phyloP scores from a whole-genome alignment of 2,113 vertebrate genomes.

The Mus pahari region DNA sequence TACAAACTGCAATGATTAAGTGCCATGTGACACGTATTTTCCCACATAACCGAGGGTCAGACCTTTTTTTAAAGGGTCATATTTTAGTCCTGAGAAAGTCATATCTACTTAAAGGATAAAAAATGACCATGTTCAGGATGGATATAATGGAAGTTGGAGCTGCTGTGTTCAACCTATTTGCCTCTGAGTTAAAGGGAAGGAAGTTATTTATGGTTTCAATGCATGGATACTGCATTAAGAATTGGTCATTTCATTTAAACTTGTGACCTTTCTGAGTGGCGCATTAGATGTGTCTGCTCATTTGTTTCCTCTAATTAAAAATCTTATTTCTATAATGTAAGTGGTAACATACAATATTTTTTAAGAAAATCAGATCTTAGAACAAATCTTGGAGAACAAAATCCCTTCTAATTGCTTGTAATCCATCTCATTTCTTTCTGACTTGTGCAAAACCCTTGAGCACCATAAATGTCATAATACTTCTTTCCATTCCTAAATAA shows the following conservation, averaged over 20 bases:
- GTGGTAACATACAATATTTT: slow-evolving; percentile 36
- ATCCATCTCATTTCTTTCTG: slow-evolving; percentile 41
- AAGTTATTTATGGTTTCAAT: background rate
- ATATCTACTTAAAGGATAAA: background rate
- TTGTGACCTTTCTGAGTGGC: background rate
- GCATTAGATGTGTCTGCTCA: slow-evolving; percentile 22
- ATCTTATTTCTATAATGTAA: slow-evolving; percentile 29
- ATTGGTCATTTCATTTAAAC: slow-evolving; percentile 28
- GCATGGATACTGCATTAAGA: background rate
- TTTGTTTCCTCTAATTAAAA: slow-evolving; percentile 69
- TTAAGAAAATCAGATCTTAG: slow-evolving; percentile 60
- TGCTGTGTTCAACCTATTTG: slow-evolving; percentile 28
- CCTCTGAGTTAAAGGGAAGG: slow-evolving; percentile 16
- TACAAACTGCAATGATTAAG: background rate
- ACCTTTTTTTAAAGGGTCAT: background rate
- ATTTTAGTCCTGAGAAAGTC: slow-evolving; percentile 37
- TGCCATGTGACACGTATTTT: background rate
- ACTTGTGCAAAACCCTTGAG: slow-evolving; percentile 28
- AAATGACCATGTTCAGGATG: slow-evolving; percentile 25
- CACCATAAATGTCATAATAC: slow-evolving; percentile 56
- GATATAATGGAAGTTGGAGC: slow-evolving; percentile 10
- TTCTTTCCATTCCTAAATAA: slow-evolving; percentile 57
- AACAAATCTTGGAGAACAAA: slow-evolving; percentile 15
- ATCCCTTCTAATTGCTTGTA: background rate
- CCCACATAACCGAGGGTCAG: background rate